Base-by-base conservation (phyloP, 2,888 invertebrate genomes). In the Ochropleura leucogaster region DNA sequence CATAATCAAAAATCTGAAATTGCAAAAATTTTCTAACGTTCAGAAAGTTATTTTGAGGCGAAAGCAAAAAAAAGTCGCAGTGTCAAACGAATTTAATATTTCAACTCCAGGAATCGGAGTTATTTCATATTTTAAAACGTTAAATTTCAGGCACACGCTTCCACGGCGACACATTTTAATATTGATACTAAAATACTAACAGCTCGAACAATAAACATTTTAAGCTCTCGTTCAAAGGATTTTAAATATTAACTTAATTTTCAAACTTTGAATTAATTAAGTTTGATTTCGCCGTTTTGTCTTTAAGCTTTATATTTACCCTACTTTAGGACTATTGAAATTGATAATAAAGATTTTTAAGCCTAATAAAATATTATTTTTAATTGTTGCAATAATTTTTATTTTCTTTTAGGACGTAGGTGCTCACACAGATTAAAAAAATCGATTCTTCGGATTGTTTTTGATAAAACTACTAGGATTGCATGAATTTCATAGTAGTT, bases 211-310 rank as follows among this genome's bases (percentile, higher is more conserved):
- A 18, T 57, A 60, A 53, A 62, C 75, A 63, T 69, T n/a, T 80
- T 63, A 53, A 69, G 30, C 20, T 63, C 18, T 62, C 12, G 0
- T 69, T 79, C 18, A 51, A 51, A 18, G 12, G 62, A 70, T 67
- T 80, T 76, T 18, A 67, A 66, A 70, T 70, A 66, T 63, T 66
- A 67, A 47, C 57, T 59, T 46, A 7, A 73, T 67, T 53, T 63
- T 57, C 72, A 62, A 51, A 12, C 8, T 49, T n/a, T n/a, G 30
- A 71, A 47, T 72, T 40, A 72, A 49, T 72, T 47, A 10, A 57
- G 60, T 47, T 75, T 51, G 60, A 71, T 47, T 59, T 46, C 16
- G 18, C 14, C 47, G 18, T 57, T 72, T 40, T 40, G 44, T 51
- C 10, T 62, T 55, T 16, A 55, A 62, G 53, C 14, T 60, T 8